Percentiles rank a stretch among this genome's conserved stretches.
These are phyloP conservation scores for Euwallacea fornicatus DNA, from an alignment of 1,140 invertebrate species.

Conservation along the genomic window DNA sequence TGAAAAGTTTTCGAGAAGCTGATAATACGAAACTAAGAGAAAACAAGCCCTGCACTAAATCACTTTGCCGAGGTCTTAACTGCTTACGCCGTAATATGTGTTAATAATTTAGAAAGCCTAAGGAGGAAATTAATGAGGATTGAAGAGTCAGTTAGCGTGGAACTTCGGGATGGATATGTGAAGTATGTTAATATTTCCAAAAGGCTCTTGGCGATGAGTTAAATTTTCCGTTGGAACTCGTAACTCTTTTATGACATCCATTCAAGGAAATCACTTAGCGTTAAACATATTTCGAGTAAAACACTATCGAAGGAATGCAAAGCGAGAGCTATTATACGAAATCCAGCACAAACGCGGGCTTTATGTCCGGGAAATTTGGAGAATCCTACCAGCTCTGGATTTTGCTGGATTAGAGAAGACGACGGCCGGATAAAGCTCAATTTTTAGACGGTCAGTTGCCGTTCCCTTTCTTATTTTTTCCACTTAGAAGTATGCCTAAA, in stretches of 20 bases:
- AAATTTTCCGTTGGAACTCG: no score
- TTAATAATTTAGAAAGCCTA: constrained; percentile 32
- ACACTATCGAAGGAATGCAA: constrained; percentile 17
- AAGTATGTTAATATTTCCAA: not conserved
- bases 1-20: constrained; percentile 19
- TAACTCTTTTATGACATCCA: no score
- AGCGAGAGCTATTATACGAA: constrained; percentile 20
- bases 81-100: constrained; percentile 32
- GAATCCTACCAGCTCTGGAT: constrained; percentile 25
- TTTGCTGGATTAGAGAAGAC: constrained; percentile 27
- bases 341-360: constrained; percentile 24
- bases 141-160: constrained; percentile 29
- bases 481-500: not conserved
- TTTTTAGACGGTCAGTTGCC: constrained; percentile 12
- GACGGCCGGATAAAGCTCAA: constrained; percentile 3
- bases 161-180: constrained; percentile 7
- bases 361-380: constrained; percentile 27
- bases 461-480: constrained; percentile 8
- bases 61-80: constrained; percentile 31
- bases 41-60: constrained; percentile 23
- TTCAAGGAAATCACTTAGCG: no score
- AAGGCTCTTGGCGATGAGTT: not conserved
- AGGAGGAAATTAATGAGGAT: constrained; percentile 32
- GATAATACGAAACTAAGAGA: constrained; percentile 6
- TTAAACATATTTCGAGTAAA: not conserved